Evolutionary conservation across 2,113 vertebrate species (phyloP).

Genomic region (Marmota monax): DNA sequence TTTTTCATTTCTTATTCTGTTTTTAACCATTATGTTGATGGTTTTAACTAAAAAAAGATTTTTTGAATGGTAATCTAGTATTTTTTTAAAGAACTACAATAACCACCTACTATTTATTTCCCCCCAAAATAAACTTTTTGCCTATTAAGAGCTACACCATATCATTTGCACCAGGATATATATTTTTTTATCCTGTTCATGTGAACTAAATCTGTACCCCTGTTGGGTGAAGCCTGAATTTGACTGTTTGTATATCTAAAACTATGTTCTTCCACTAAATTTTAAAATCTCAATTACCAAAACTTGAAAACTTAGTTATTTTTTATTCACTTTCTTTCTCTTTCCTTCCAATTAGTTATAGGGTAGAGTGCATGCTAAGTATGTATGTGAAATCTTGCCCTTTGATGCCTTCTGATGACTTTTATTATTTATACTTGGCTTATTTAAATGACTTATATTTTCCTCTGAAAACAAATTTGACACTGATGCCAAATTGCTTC

Average conservation of each 20-base stretch:
- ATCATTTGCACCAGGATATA: neutral
- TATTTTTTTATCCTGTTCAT: neutral
- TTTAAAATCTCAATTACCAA: neutral
- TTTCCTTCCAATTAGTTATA: neutral
- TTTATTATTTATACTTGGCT: conserved; percentile 1
- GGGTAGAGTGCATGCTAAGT: neutral
- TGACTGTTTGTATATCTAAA: neutral
- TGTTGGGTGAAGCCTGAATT: neutral
- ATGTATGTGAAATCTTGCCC: neutral
- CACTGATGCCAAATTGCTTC: neutral
- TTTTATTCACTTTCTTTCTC: neutral
- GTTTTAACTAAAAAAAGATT: conserved; percentile 42
- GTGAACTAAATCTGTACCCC: neutral
- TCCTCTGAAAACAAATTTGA: conserved; percentile 26
- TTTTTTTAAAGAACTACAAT: neutral
- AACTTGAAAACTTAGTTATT: conserved; percentile 17
- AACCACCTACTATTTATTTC: neutral
- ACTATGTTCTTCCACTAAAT: neutral
- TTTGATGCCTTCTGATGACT: neutral
- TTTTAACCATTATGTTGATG: neutral
- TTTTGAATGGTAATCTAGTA: conserved; percentile 6
- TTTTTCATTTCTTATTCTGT: neutral
- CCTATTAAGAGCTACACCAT: neutral
- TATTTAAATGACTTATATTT: conserved; percentile 57
- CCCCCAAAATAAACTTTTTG: neutral